A percentile compares a stretch with the other conserved stretches of the same genome.
Evolutionary conservation across 2,797 vertebrate species (phyloP).

Genomic region (Sebastes minor): DNA sequence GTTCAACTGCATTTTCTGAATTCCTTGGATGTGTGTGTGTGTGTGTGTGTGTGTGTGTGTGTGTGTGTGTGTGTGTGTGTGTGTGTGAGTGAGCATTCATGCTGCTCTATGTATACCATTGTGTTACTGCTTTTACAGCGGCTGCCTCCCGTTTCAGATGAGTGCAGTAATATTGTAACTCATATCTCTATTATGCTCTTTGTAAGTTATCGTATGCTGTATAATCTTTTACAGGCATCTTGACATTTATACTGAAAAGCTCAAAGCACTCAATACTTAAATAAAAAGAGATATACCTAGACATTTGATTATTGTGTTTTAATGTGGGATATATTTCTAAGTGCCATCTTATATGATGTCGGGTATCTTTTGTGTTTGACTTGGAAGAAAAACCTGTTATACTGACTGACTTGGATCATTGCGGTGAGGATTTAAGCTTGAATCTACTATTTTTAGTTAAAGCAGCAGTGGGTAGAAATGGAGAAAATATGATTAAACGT

Average conservation of each 20-base stretch:
- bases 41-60: neutral
- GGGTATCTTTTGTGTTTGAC: neutral
- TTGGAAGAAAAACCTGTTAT: neutral
- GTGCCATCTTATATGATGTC: neutral
- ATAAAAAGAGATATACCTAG: neutral
- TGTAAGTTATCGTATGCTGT: neutral
- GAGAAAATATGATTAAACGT: neutral
- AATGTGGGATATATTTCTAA: neutral
- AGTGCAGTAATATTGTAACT: constrained; percentile 3
- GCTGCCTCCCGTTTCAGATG: constrained; percentile 14
- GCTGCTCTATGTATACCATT: neutral
- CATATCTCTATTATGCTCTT: neutral
- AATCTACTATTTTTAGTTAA: too few species aligned
- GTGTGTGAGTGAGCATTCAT: neutral
- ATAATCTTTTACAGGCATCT: constrained; percentile 28
- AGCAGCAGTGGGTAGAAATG: neutral
- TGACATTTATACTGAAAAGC: constrained; percentile 6
- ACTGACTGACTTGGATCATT: too few species aligned
- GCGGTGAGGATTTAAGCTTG: too few species aligned
- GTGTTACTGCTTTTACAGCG: neutral
- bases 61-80: neutral
- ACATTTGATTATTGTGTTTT: neutral
- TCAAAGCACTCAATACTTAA: neutral
- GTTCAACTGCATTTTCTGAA: constrained; percentile 17
- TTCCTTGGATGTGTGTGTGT: constrained; percentile 6